These are phyloP conservation scores for Cataglyphis rosenhaueri DNA, from an alignment of 2,888 invertebrate species.

Conservation along the genomic window DNA sequence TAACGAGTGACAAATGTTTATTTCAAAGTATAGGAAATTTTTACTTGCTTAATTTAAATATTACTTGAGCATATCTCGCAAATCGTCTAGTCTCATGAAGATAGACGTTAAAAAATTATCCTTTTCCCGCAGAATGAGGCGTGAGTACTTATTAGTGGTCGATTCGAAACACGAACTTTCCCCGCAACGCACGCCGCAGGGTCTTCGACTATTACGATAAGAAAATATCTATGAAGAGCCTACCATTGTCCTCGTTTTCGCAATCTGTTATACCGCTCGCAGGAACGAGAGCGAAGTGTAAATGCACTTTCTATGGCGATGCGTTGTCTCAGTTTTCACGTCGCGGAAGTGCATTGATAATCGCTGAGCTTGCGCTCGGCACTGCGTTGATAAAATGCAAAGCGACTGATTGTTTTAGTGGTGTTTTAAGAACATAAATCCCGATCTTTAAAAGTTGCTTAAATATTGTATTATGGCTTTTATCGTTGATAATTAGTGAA, in stretches of 20 bases:
- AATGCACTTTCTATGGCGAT: slow-evolving; percentile 66
- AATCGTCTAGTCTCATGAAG: not conserved
- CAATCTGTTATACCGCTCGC: slow-evolving; percentile 68
- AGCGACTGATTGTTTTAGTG: slow-evolving; percentile 8
- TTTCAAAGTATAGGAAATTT: not conserved
- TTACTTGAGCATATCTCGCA: slow-evolving; percentile 12
- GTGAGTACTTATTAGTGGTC: slow-evolving; percentile 54
- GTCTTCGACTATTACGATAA: slow-evolving; percentile 66
- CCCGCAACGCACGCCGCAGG: slow-evolving; percentile 34
- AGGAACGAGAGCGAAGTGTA: slow-evolving; percentile 67
- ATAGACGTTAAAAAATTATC: slow-evolving; percentile 42
- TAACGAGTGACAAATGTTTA: not conserved
- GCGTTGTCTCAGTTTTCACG: slow-evolving; percentile 15
- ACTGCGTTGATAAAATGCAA: slow-evolving; percentile 58
- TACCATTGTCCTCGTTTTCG: slow-evolving; percentile 67
- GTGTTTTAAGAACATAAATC: not conserved
- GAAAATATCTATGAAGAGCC: slow-evolving; percentile 64
- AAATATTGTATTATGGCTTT: slow-evolving; percentile 18
- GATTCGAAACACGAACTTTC: slow-evolving; percentile 62
- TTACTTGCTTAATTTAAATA: slow-evolving; percentile 25
- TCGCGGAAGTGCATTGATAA: slow-evolving; percentile 70
- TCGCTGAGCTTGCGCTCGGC: not conserved
- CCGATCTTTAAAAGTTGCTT: not conserved
- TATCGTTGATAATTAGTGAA: slow-evolving; percentile 16
- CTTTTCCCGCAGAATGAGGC: slow-evolving; percentile 3